Evolutionary conservation across 1,140 invertebrate species (phyloP), one percentile per base, ranked within the genome.

Genomic region (Oncopodura yosiiana): DNA sequence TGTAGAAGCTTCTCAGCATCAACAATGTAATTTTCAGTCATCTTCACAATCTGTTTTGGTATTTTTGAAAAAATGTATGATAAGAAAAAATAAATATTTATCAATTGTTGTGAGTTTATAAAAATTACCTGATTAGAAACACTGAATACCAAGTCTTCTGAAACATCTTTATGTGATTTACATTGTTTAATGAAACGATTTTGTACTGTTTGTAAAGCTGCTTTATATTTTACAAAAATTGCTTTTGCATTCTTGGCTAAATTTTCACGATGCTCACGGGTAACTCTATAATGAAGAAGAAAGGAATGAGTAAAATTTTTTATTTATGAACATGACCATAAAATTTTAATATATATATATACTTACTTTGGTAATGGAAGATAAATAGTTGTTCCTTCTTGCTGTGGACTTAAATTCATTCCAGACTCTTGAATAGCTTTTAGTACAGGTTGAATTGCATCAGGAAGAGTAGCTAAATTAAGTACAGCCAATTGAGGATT

Each of bases 351-450:
- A 14, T 8, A 41, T 41, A 41, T 16, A 12, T 19, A 30, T 43
- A 68, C 72, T 75, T 77, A 86, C 83, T 91, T 93, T 11, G 91
- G 90, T 60, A 92, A 77, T 29, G 86, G 84, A 49, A 95, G 75
- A 72, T 82, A 94, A 38, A 95, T 69, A 1, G 81, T 87, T 14
- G 86, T 93, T 29, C 90, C 90, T 69, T 95, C 92, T 71, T 93
- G 87, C 69, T 95, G 91, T 0, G 92, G 91, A 76, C 90, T 94
- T 24, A 96, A 72, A 70, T 93, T 94, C 75, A 95, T 81, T 43
- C 88, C 87, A 58, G 87, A 89, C 37, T 78, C 78, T 24, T 73
- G 63, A 24, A 96, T 77, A 4, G 84, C 79, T 63, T 82, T 80
- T 19, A 93, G 59, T 11, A 87, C 83, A 62, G 79, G 74, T 38